Evolutionary conservation across 2,888 invertebrate species (phyloP), one percentile per base, ranked within the genome.

Genomic region (Arenicola marina): DNA sequence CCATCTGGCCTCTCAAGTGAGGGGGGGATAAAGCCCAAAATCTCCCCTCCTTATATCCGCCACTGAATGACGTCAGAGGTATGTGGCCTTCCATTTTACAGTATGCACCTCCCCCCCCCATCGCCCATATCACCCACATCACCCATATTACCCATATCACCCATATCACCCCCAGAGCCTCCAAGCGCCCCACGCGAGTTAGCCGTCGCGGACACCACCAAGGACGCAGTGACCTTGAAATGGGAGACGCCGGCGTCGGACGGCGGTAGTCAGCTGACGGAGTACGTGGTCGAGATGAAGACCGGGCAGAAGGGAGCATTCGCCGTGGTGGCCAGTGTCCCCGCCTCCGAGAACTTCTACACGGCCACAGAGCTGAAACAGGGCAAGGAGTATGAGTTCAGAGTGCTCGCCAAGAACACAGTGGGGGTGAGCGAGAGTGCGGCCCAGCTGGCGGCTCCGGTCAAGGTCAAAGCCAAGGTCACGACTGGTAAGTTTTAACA

Each of bases 321-420:
- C 44, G 45, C 21, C 38, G 43, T 31, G 57, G 31, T 34, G 18
- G 43, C 56, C 7, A n/a, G 28, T 26, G 60, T 63, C 4, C 48
- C 33, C n/a, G 68, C 73, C 31, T 68, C 73, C 15, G 15, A 29
- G 26, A 54, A 15, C 32, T 32, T 18, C 15, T 38, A 31, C 34
- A 56, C 46, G 31, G 57, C 61, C 24, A 48, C 7, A n/a, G 54
- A 59, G 11, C 57, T 68, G 2, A 33, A 26, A 2, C 48, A 59
- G 4, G 70, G 66, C 7, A 54, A 54, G 15, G 56, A 53, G 11
- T 94, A 93, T 80, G 90, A 91, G 79, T 93, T 94, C 83, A 87
- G 93, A 62, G 88, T 94, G 4, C 92, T 92, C 0, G 92, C 94
- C 0, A 87, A 91, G 59, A 94, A 93, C 85, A 87, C 92, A 71